Base-by-base conservation (phyloP, 2,888 invertebrate genomes). In the Sinodicranocentrus sp. region DNA sequence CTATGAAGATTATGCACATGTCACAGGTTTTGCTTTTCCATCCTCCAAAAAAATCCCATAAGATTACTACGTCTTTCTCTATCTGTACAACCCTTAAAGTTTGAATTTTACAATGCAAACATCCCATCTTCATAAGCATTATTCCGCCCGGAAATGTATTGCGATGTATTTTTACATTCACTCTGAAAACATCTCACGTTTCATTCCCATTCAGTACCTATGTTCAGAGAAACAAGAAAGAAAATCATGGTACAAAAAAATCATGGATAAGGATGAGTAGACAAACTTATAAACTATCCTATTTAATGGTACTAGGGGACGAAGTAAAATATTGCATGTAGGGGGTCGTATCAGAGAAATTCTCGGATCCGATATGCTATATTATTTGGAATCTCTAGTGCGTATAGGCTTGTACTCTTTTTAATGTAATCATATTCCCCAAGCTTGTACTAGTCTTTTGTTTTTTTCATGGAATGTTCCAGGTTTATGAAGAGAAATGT, bases 1-100 rank as follows among this genome's bases (percentile, higher is more conserved):
- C 43, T 44, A 15, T 68, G 44, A 13, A 48, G 44, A 68, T 68
- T 17, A 68, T 78, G 61, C 70, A 61, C 33, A 70, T 71, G 48
- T 57, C 63, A 63, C 28, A 33, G 44, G 28, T 8, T 28, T 63
- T 63, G 23, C 23, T 28, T 28, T 26, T 28, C 59, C 21, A 2
- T 65, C 54, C 19, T 17, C 26, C 28, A 33, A 33, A 10, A 33
- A 33, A 33, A 33, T 33, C 3, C 33, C 33, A n/a, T 33, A 33
- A 10, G 3, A 10, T 33, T 6, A 3, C 33, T 33, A 33, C 10
- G 10, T 65, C 52, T 17, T 15, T 28, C 28, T 17, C 26, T 61
- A 1, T 26, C 61, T 28, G 61, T 3, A 48, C 21, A 28, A 6
- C 15, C 19, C 21, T 61, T 28, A 23, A 19, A 19, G n/a, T 57